These are phyloP conservation scores for Brachirus orientalis DNA, from an alignment of 2,113 vertebrate genomes.

Conservation along the genomic window DNA sequence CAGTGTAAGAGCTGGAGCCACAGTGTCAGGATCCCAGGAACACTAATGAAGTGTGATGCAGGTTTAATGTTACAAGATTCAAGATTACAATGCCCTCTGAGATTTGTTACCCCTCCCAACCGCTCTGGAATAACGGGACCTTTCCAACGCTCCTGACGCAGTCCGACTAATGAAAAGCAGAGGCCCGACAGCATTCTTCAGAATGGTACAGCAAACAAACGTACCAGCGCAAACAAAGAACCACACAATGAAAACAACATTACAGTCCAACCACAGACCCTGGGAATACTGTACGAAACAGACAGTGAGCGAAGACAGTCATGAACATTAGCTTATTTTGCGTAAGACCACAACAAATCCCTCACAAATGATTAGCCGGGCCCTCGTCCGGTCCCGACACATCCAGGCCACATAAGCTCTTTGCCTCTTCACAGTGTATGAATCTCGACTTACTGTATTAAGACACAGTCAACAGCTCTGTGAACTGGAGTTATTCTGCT, in stretches of 20 bases:
- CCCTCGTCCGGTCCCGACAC: conserved; percentile 22
- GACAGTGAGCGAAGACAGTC: conserved; percentile 50
- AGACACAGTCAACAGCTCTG: too few species aligned
- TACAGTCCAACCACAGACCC: conserved; percentile 57
- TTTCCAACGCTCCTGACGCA: conserved; percentile 38
- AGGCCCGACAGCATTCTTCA: conserved; percentile 62
- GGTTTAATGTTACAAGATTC: conserved; percentile 30
- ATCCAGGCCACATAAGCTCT: conserved; percentile 35
- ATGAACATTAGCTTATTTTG: conserved; percentile 56
- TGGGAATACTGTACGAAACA: conserved; percentile 51
- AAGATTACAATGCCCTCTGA: conserved; percentile 16
- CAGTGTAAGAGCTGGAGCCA: conserved; percentile 31
- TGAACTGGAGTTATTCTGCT: too few species aligned
- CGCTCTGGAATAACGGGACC: conserved; percentile 27
- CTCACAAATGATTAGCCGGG: conserved; percentile 61
- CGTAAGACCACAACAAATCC: conserved; percentile 54
- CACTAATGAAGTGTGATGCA: conserved; percentile 36
- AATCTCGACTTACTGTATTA: not conserved
- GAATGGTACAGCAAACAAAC: conserved; percentile 62
- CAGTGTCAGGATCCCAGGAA: conserved; percentile 23
- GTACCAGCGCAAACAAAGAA: conserved; percentile 59
- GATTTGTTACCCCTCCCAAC: conserved; percentile 7
- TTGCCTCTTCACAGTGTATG: conserved; percentile 10
- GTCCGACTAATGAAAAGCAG: conserved; percentile 75
- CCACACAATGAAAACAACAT: conserved; percentile 71